These are phyloP conservation scores for Solenopsis fugax DNA, from an alignment of 1,140 invertebrate genomes.

Conservation along the genomic window DNA sequence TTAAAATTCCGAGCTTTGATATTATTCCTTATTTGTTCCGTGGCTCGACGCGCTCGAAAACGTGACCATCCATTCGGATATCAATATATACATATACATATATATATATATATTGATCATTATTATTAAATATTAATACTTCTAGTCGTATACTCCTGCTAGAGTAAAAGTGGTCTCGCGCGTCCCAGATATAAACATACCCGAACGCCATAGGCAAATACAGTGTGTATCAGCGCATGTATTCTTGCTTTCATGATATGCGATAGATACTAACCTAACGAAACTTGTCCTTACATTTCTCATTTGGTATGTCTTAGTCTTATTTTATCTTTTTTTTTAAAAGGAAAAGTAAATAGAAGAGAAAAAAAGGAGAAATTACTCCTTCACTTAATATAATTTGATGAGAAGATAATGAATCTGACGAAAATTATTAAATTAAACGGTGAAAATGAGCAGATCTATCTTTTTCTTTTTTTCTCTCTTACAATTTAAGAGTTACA, in stretches of 20 bases:
- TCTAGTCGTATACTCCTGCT: slow-evolving; percentile 86
- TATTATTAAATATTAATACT: slow-evolving; percentile 86
- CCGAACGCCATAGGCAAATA: slow-evolving; percentile 84
- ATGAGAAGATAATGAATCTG: slow-evolving; percentile 74
- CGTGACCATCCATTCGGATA: slow-evolving; percentile 84
- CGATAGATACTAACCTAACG: slow-evolving; percentile 83
- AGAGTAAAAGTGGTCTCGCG: slow-evolving; percentile 86
- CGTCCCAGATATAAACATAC: slow-evolving; percentile 75
- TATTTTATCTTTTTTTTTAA: slow-evolving; percentile 80
- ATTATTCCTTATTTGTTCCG: slow-evolving; percentile 45
- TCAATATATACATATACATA: slow-evolving; percentile 51
- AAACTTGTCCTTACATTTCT: slow-evolving; percentile 84
- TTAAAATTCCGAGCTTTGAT: slow-evolving; percentile 40
- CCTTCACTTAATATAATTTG: slow-evolving; percentile 74
- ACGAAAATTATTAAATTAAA: slow-evolving; percentile 77
- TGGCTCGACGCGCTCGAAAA: slow-evolving; percentile 73
- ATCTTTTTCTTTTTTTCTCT: slow-evolving; percentile 59
- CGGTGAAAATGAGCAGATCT: slow-evolving; percentile 80
- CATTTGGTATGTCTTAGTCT: slow-evolving; percentile 86
- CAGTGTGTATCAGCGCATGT: slow-evolving; percentile 83
- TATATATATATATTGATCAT: slow-evolving; percentile 76
- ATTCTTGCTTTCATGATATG: slow-evolving; percentile 84
- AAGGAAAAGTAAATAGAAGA: slow-evolving; percentile 58
- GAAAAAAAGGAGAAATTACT: slow-evolving; percentile 66
- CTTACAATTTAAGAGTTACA: slow-evolving; percentile 55